These are phyloP conservation scores for Drosophila cardini DNA, from an alignment of 1,140 invertebrate species.

Conservation along the genomic window DNA sequence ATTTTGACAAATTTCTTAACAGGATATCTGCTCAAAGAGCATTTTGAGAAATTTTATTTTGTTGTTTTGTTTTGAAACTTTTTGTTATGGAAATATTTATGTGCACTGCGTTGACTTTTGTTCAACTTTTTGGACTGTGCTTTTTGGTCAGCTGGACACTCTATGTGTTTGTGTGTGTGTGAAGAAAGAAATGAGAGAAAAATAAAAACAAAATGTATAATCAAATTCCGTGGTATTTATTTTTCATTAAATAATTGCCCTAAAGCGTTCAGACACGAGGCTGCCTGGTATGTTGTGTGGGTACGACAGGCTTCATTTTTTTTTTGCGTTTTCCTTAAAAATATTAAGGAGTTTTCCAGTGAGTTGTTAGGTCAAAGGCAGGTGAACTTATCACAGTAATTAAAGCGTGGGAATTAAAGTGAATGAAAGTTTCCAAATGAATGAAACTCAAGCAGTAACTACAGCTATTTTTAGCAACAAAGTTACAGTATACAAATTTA, in stretches of 20 bases:
- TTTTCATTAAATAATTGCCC: conserved; percentile 57
- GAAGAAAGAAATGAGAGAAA: background rate
- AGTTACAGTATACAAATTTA: no score
- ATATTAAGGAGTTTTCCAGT: background rate
- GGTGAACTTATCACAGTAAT: conserved; percentile 6
- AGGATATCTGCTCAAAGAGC: background rate
- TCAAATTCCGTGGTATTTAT: conserved; percentile 62
- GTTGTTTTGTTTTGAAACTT: conserved; percentile 15
- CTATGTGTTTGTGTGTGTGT: conserved; percentile 3
- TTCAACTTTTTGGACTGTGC: conserved; percentile 25
- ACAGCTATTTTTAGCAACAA: no score
- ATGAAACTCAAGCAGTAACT: no score
- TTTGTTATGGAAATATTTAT: conserved; percentile 19
- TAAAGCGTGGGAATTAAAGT: background rate
- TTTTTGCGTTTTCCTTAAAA: conserved; percentile 3
- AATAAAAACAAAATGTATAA: conserved; percentile 34
- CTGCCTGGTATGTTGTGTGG: conserved; percentile 10
- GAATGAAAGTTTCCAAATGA: conserved; percentile 8
- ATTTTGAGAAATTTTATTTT: background rate
- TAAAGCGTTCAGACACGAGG: conserved; percentile 21
- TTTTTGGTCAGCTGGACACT: conserved; percentile 35
- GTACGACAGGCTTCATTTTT: conserved; percentile 3
- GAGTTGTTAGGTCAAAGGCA: conserved; percentile 2
- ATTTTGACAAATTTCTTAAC: background rate
- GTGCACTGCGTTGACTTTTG: conserved; percentile 17